These are phyloP conservation scores for Episyrphus balteatus DNA, from an alignment of 1,140 invertebrate species.

Conservation along the genomic window DNA sequence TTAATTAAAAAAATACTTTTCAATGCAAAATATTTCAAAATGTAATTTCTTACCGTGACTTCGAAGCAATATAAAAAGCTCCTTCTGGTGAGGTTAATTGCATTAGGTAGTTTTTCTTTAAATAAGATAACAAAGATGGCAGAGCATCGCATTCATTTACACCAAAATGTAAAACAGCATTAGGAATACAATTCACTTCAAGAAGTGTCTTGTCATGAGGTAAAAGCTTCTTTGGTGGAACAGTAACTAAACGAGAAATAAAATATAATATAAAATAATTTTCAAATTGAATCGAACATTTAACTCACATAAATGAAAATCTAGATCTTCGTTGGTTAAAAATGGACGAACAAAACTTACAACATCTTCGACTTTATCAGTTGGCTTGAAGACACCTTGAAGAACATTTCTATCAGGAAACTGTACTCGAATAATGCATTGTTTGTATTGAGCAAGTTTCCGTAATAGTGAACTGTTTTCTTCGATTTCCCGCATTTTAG, in stretches of 20 bases:
- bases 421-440: conserved; percentile 62
- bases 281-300: conserved; percentile 9
- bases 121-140: not conserved
- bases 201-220: conserved; percentile 45
- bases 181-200: conserved; percentile 61
- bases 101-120: conserved; percentile 2
- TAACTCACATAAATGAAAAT: conserved; percentile 66
- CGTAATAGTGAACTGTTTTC: conserved; percentile 46
- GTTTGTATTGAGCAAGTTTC: conserved; percentile 54
- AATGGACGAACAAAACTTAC: conserved; percentile 58
- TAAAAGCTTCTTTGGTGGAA: conserved; percentile 60
- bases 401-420: conserved; percentile 71
- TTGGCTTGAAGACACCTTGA: conserved; percentile 64
- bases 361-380: conserved; percentile 54
- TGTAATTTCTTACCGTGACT: conserved; percentile 10
- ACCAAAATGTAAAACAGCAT: conserved; percentile 61
- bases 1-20: not conserved
- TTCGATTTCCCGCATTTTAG: conserved; percentile 48
- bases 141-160: conserved; percentile 23
- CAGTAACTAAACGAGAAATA: conserved; percentile 50
- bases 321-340: conserved; percentile 45
- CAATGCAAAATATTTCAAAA: not conserved
- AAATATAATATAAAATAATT: conserved; percentile 10
- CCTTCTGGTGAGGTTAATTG: conserved; percentile 9
- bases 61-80: conserved; percentile 9